Base-by-base conservation (phyloP, 2,888 invertebrate genomes). In the Nomada ferruginata region DNA sequence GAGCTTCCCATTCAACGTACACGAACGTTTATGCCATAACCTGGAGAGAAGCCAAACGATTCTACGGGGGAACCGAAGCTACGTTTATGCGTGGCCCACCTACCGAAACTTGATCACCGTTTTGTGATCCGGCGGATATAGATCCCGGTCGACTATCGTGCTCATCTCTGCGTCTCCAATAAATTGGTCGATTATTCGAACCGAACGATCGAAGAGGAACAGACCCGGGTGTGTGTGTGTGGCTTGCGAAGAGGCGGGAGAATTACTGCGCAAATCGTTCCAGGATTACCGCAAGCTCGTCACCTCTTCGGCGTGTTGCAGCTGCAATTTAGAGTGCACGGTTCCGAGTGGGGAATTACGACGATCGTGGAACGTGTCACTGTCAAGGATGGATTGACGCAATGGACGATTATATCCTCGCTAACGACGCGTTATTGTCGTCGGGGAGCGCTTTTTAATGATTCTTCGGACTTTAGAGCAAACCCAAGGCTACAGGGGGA, bases 81-180 rank as follows among this genome's bases (percentile, higher is more conserved):
- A 7, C 15, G 15, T 13, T 47, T 23, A 26, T 20, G 47, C 57
- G 20, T 18, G 2, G 3, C 15, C 20, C 47, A 91, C 92, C 64
- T 92, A 93, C 93, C 93, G 90, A 83, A 89, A 89, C 57, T 90
- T 89, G 72, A 93, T 88, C 26, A 91, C 90, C 0, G 93, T 93
- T 87, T 92, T 93, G 80, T 93, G 92, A 69, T 84, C 84, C 15
- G 92, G 91, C 9, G 93, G 93, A 84, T 92, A 92, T 4, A 93
- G 84, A 64, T 92, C 90, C 76, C 92, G 90, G 84, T 92, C 89
- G 71, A 88, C 77, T 73, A 87, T 80, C 90, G 91, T 81, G 23
- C 3, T 47, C 26, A 29, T 52, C 7, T 44, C 52, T 50, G 64
- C 2, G 57, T 55, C 20, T 18, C 7, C 20, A 23, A 52, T 18